Conservation (phyloP, 2,888 invertebrate species). For the Schizaphis graminum region DNA sequence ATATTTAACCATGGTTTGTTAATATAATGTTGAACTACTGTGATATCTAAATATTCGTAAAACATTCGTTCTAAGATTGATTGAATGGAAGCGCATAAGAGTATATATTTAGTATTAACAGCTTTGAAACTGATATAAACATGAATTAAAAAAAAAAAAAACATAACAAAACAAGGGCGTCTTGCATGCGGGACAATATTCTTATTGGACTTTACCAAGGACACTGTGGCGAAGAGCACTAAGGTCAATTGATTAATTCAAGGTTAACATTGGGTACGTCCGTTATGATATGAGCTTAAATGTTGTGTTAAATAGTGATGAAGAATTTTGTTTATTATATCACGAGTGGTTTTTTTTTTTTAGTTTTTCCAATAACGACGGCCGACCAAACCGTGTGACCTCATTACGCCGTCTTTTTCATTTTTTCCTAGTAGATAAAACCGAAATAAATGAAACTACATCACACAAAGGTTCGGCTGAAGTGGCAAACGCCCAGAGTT, state of each 20-base stretch:
- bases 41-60: neutral
- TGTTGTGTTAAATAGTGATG: neutral
- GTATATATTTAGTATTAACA: neutral
- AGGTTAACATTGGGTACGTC: neutral
- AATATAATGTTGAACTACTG: neutral
- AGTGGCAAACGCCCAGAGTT: slow-evolving; percentile 50
- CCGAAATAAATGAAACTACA: slow-evolving; percentile 32
- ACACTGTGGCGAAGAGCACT: neutral
- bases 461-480: slow-evolving; percentile 46
- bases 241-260: slow-evolving; percentile 52
- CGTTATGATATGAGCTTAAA: neutral
- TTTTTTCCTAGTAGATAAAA: slow-evolving; percentile 33
- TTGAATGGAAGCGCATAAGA: neutral
- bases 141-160: neutral
- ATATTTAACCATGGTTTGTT: neutral
- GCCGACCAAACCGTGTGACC: slow-evolving; percentile 43
- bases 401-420: slow-evolving; percentile 30
- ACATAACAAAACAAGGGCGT: neutral
- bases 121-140: slow-evolving; percentile 2
- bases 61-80: neutral
- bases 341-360: neutral
- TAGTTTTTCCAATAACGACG: neutral
- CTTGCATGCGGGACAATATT: neutral
- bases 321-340: neutral
- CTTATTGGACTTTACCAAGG: slow-evolving; percentile 35